Base-by-base conservation (phyloP, 1,140 invertebrate species). In the Micrasema longulum region DNA sequence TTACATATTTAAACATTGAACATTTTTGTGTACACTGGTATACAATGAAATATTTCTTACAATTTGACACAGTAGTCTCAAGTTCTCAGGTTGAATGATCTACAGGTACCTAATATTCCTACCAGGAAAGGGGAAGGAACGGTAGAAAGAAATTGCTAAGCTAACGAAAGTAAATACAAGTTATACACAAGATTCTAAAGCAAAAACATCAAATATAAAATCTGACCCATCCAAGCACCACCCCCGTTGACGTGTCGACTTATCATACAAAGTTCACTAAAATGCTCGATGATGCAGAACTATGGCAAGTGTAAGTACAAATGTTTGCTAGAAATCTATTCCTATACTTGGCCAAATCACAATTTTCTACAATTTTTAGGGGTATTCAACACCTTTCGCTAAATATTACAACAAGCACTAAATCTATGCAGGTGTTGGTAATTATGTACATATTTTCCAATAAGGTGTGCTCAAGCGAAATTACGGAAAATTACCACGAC, bases 361-460 rank as follows among this genome's bases (percentile, higher is more conserved):
- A 31, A 52, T 14, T 22, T 16, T 22, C 73, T 75, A 75, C 73
- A 64, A 66, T 35, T 62, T 43, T 31, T 62, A 63, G 38, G 63
- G 26, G 20, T 52, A 55, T 38, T 69, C 47, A 69, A 75, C 73
- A 75, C 73, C 60, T 64, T 72, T 71, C 47, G 50, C 69, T 72
- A 69, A 63, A 63, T 68, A 74, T 74, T 71, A 75, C 73, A 75
- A 45, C 73, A 75, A 75, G 73, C 73, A 75, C 73, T 75, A 75
- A 72, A 66, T 62, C 65, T 74, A 75, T 63, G 50, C 35, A 20
- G 57, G 65, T 71, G 64, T 71, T 48, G 47, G 45, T 67, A 38
- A 41, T 71, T 72, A 74, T 74, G 52, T 71, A 74, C 69, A 70
- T 60, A 23, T 20, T 60, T 11, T 60, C 14, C 14, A 31, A 60